Base-by-base conservation (phyloP, 2,888 invertebrate genomes). In the Melinopterus prodromus region DNA sequence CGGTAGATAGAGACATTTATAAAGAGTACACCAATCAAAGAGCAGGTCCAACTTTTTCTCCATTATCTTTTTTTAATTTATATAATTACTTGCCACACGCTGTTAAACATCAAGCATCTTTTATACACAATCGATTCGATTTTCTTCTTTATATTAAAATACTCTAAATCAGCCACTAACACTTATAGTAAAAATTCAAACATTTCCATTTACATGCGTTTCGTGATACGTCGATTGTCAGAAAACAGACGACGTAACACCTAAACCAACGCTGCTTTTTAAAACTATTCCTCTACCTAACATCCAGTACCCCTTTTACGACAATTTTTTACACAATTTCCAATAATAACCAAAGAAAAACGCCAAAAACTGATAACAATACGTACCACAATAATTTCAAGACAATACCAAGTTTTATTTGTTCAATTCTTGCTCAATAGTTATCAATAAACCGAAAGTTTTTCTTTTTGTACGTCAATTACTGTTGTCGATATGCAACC, bases 161-260 rank as follows among this genome's bases (percentile, higher is more conserved):
- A 87, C 81, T 87, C 87, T 87, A 71, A 87, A 86, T 86, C 87
- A 86, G 87, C 85, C 87, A 87, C 88, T 88, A 87, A 88, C 88
- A 88, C 87, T 87, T 88, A 88, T 85, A 85, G 83, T 86, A 86
- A 86, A 81, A 86, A 81, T 84, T 85, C 85, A 84, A 86, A 86
- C 86, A 86, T 84, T 83, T 83, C 82, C 82, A 79, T 81, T 53
- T 53, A 53, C 53, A 53, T 14, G 72, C 16, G 72, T 69, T 26
- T 14, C 16, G 35, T 26, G 69, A 77, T 16, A 16, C 35, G 76
- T 37, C 53, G n/a, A 38, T 69, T 69, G n/a, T 74, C 3, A 15
- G 74, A 35, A 16, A 16, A 74, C 7, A 74, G 12, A 7, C 53
- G 53, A 53, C 16, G 12, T 74, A n/a, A 7, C 26, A 53, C 53